A percentile compares a stretch with the other conserved stretches of the same genome.
These are phyloP conservation scores for Megamerina dolium DNA, from an alignment of 2,888 invertebrate species.

Conservation along the genomic window DNA sequence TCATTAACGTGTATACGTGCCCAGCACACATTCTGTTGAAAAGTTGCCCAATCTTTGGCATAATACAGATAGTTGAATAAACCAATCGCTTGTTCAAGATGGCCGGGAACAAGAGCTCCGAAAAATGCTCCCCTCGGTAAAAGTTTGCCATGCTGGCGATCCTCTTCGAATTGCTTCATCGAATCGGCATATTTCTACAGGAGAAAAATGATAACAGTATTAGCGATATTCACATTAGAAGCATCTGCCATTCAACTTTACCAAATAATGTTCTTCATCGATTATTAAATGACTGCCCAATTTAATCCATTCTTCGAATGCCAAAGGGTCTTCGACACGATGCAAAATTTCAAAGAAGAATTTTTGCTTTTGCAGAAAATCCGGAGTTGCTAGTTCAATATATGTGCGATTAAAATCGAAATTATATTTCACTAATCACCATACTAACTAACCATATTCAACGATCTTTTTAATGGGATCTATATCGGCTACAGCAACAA, in stretches of 20 bases:
- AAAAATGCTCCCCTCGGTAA: slow-evolving; percentile 56
- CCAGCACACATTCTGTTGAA: slow-evolving; percentile 64
- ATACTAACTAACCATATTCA: too few relatives aligned
- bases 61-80: slow-evolving; percentile 62
- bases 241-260: slow-evolving; percentile 23
- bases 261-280: slow-evolving; percentile 31
- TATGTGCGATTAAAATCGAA: too few relatives aligned
- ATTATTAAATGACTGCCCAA: slow-evolving; percentile 24
- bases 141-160: slow-evolving; percentile 44
- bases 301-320: slow-evolving; percentile 40
- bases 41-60: slow-evolving; percentile 65
- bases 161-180: slow-evolving; percentile 37
- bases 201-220: background rate
- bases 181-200: slow-evolving; percentile 19
- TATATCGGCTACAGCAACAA: too few relatives aligned
- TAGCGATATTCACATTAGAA: background rate
- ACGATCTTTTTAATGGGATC: too few relatives aligned
- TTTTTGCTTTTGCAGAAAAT: slow-evolving; percentile 33
- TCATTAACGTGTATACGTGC: slow-evolving; percentile 62
- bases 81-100: slow-evolving; percentile 54
- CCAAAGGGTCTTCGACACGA: slow-evolving; percentile 31
- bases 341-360: slow-evolving; percentile 36
- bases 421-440: too few relatives aligned
- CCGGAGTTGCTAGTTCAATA: too few relatives aligned
- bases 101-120: slow-evolving; percentile 48